Evolutionary conservation across 35 echinoderm and acorn worm genomes (phyloP).

Genomic region (Lytechinus variegatus): DNA sequence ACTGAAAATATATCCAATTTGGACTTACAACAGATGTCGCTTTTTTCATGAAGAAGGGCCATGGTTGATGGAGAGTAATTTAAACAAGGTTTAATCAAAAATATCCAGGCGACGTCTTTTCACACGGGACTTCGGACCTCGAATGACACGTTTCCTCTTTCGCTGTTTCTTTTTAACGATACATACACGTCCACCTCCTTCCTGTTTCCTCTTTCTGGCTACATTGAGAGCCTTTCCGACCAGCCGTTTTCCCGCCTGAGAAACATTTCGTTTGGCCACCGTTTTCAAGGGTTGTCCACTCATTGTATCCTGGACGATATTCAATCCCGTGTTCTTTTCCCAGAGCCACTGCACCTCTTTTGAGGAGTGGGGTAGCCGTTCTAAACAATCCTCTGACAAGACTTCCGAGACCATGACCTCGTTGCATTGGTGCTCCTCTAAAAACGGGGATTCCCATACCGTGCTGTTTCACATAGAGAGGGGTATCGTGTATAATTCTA

Average conservation of each 20-base stretch:
- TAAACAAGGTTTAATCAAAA: conserved; percentile 28
- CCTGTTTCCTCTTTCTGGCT: background rate
- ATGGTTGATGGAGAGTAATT: conserved; percentile 23
- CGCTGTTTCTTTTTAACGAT: background rate
- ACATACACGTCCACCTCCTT: background rate
- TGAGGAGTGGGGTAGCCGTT: conserved; percentile 57
- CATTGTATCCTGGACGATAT: conserved; percentile 61
- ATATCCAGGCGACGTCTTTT: conserved; percentile 45
- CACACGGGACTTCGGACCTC: background rate
- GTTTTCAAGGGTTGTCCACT: background rate
- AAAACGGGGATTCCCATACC: conserved; percentile 46
- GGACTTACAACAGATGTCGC: no score
- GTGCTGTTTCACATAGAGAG: background rate
- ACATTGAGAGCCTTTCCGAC: background rate
- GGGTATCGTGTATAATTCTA: background rate
- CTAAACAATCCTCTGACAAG: conserved; percentile 64
- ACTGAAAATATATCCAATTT: conserved; percentile 72
- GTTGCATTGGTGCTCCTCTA: conserved; percentile 43
- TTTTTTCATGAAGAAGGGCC: conserved; percentile 61
- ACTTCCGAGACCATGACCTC: conserved; percentile 60
- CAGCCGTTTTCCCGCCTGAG: background rate
- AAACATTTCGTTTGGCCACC: background rate
- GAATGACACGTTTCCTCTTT: background rate
- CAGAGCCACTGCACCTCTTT: conserved; percentile 63
- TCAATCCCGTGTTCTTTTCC: conserved; percentile 67